Percentiles rank a stretch among this genome's conserved stretches.
These are phyloP conservation scores for Cylindroiulus punctatus DNA, from an alignment of 2,888 invertebrate species.

Conservation along the genomic window DNA sequence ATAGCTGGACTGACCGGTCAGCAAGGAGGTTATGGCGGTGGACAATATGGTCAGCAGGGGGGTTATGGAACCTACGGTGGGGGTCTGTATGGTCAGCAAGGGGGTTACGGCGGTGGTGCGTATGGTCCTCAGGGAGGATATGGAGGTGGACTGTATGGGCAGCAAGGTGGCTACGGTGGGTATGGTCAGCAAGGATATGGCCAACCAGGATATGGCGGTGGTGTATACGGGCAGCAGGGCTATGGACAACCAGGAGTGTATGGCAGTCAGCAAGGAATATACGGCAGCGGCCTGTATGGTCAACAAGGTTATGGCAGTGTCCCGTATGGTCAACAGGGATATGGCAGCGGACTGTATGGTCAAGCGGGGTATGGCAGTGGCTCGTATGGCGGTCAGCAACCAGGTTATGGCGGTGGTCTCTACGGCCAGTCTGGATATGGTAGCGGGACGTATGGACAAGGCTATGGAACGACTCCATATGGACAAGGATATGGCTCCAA, in stretches of 20 bases:
- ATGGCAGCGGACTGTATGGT: not conserved
- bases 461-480: not conserved
- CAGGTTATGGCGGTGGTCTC: slow-evolving; percentile 7
- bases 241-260: slow-evolving; percentile 27
- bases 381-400: not conserved
- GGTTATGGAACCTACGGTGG: not conserved
- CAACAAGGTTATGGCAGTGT: slow-evolving; percentile 4
- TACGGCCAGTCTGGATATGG: slow-evolving; percentile 33
- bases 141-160: not conserved
- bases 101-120: slow-evolving; percentile 19
- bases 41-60: not conserved
- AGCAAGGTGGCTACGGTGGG: no score
- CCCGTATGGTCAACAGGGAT: not conserved
- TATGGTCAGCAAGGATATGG: no score
- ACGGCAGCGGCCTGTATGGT: not conserved
- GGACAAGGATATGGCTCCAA: no score
- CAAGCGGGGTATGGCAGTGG: slow-evolving; percentile 29
- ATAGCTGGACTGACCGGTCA: not conserved
- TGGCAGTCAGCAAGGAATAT: not conserved
- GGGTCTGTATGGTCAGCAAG: not conserved
- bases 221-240: not conserved
- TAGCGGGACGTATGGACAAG: not conserved
- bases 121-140: slow-evolving; percentile 7
- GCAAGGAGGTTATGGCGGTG: slow-evolving; percentile 43
- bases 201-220: slow-evolving; percentile 37